A percentile compares a stretch with the other conserved stretches of the same genome.
phyloP scores from a whole-genome alignment of 2,888 invertebrate species.

The Caenorhabditis sp. region DNA sequence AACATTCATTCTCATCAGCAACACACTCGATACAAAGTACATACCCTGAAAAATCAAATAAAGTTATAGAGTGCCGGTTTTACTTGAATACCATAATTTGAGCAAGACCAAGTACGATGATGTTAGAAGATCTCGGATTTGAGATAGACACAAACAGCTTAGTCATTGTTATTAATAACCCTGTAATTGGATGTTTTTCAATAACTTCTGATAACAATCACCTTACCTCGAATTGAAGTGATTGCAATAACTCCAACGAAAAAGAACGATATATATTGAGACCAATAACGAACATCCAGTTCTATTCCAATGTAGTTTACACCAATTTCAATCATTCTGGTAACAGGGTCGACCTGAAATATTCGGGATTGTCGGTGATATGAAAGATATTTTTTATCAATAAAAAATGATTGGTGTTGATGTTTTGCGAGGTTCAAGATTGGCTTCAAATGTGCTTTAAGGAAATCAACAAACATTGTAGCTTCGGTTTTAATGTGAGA shows the following conservation, averaged over 20 bases:
- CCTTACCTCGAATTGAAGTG: constrained; percentile 86
- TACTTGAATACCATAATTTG: constrained; percentile 84
- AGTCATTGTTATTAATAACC: constrained; percentile 91
- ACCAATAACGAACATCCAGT: constrained; percentile 98
- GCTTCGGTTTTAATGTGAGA: no score
- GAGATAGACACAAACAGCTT: constrained; percentile 99
- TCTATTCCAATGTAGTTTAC: constrained; percentile 94
- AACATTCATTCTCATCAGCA: constrained; percentile 99
- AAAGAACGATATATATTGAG: constrained; percentile 96
- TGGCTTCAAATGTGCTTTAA: no score
- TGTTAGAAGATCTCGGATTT: constrained; percentile 96
- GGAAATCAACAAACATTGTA: no score
- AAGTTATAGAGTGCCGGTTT: neutral
- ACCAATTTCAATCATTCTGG: constrained; percentile 91
- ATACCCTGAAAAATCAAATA: constrained; percentile 81
- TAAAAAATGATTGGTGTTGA: no score
- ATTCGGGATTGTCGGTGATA: neutral
- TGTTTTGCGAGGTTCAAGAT: no score
- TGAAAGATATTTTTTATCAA: neutral
- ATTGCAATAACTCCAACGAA: constrained; percentile 96
- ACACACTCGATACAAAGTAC: constrained; percentile 97
- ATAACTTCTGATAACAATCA: no score
- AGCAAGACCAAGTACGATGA: constrained; percentile 92
- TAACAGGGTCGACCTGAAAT: constrained; percentile 85
- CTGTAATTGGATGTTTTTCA: constrained; percentile 10